Base-by-base conservation (phyloP, 2,797 vertebrate species). In the Pangasius macronema region DNA sequence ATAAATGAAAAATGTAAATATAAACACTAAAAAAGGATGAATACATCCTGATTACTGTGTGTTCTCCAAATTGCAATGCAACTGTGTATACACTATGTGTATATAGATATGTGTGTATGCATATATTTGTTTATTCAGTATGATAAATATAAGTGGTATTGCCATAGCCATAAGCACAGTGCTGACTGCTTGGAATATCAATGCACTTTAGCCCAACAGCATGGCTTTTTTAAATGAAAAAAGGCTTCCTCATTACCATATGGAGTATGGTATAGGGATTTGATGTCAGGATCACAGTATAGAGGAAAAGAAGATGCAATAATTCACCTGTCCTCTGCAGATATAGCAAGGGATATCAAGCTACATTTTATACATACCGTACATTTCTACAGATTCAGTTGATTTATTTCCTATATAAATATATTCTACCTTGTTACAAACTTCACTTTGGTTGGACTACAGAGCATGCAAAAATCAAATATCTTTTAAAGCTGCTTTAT, bases 131-230 rank as follows among this genome's bases (percentile, higher is more conserved):
- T 55, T 59, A 61, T 81, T 81, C 55, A 42, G 57, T 81, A 27
- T 59, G 39, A 65, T 65, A 65, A 82, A 65, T 82, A 22, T 82
- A 65, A 65, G 81, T 33, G 61, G 20, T 51, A 33, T 49, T 67
- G n/a, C 81, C 61, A 33, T 33, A 67, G n/a, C 36, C 57, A 65
- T 82, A 46, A 65, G n/a, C 81, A 82, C 42, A 20, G 16, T 51
- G 61, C n/a, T 65, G 59, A 49, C 80, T 65, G 39, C 39, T 82
- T 65, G 59, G 61, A 82, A 82, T 67, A 82, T 65, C 13, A 65
- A 63, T 63, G 59, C 7, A 30, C 59, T 65, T 67, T 49, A 67
- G 8, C 16, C 3, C 33, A 79, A 61, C 33, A 81, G 39, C 7
- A 27, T 36, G 30, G 30, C 16, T 82, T 33, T 65, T 67, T 30